Percentiles rank a stretch among this genome's conserved stretches.
These are phyloP conservation scores for Drosophila lacertosa DNA, from an alignment of 1,140 invertebrate genomes.

Conservation along the genomic window DNA sequence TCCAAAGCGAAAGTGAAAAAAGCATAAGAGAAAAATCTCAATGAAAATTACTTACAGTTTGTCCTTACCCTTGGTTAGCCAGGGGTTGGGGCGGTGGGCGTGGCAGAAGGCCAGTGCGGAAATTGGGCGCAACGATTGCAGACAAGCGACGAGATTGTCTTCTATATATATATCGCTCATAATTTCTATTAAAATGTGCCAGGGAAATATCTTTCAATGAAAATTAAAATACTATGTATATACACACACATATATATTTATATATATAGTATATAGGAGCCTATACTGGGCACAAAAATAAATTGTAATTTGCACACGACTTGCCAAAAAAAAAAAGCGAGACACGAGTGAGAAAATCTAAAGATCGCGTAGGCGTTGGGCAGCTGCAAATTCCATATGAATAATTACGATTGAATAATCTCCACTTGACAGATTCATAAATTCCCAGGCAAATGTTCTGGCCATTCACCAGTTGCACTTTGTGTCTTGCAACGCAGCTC, in stretches of 20 bases:
- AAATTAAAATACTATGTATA: conserved; percentile 23
- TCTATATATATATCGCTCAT: conserved; percentile 7
- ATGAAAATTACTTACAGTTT: conserved; percentile 43
- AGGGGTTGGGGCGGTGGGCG: neutral
- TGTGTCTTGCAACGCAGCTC: conserved; percentile 9
- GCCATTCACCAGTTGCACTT: conserved; percentile 33
- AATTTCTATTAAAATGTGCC: conserved; percentile 30
- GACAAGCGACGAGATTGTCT: conserved; percentile 1
- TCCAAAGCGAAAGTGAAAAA: conserved; percentile 38
- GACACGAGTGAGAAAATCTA: conserved; percentile 9
- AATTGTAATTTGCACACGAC: conserved; percentile 57
- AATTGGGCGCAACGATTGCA: conserved; percentile 32
- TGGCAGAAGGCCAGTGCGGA: conserved; percentile 28
- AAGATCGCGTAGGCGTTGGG: conserved; percentile 32
- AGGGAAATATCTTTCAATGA: conserved; percentile 38
- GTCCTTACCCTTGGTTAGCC: conserved; percentile 39
- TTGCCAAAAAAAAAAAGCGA: conserved; percentile 32
- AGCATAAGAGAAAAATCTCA: conserved; percentile 30
- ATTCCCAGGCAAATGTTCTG: neutral
- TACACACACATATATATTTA: neutral
- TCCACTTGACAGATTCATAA: conserved; percentile 35
- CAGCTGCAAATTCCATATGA: conserved; percentile 54
- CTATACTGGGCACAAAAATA: conserved; percentile 41
- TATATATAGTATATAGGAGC: neutral
- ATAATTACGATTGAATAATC: conserved; percentile 51